phyloP scores from a whole-genome alignment of 1,140 invertebrate species.

The Scaptomyza pallida region DNA sequence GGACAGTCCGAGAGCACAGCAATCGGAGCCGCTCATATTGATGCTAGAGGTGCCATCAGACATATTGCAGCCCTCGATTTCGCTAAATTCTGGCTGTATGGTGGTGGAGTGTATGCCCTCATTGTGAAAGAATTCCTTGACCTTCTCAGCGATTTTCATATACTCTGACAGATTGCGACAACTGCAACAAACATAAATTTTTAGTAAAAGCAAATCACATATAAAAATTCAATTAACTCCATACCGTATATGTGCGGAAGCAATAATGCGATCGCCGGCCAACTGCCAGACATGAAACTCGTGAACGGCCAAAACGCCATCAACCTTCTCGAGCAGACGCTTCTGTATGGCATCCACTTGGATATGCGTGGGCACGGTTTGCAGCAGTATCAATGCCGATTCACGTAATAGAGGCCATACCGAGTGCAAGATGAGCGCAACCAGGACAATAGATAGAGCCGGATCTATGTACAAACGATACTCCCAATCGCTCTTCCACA shows the following conservation, averaged over 20 bases:
- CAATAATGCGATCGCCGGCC: conserved; percentile 95
- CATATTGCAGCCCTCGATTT: conserved; percentile 85
- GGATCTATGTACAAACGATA: conserved; percentile 96
- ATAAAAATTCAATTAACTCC: neutral
- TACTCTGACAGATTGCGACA: conserved; percentile 95
- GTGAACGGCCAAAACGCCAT: conserved; percentile 95
- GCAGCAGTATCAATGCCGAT: conserved; percentile 94
- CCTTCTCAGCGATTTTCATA: conserved; percentile 96
- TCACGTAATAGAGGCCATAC: conserved; percentile 95
- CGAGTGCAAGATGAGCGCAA: conserved; percentile 91
- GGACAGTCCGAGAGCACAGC: conserved; percentile 94
- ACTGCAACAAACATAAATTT: conserved; percentile 79
- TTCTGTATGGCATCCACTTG: conserved; percentile 95
- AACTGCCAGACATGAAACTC: conserved; percentile 98
- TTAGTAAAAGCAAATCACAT: conserved; percentile 8
- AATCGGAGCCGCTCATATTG: conserved; percentile 85
- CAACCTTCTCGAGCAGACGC: conserved; percentile 92
- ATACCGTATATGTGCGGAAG: conserved; percentile 94
- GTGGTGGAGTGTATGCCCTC: conserved; percentile 93
- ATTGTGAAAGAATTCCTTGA: conserved; percentile 97
- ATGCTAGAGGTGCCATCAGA: conserved; percentile 82
- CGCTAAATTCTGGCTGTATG: conserved; percentile 96
- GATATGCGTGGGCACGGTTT: conserved; percentile 96
- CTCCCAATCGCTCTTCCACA: conserved; percentile 94
- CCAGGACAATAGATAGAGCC: conserved; percentile 93